Conservation (phyloP, 2,888 invertebrate genomes). For the Homarus gammarus region DNA sequence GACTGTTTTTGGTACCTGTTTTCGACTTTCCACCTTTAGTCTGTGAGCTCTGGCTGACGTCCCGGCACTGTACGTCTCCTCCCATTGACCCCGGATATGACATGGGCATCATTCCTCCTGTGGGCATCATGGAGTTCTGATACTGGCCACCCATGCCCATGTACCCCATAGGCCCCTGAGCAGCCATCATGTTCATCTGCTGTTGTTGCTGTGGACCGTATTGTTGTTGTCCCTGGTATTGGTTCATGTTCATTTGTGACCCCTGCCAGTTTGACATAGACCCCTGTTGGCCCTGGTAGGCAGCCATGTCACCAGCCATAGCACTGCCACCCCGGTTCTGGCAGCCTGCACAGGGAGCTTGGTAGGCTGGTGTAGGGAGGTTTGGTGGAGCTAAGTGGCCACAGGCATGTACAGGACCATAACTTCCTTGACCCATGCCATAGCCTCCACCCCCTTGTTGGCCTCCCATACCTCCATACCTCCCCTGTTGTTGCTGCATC, state of each 20-base stretch:
- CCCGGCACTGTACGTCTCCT: slow-evolving; percentile 84
- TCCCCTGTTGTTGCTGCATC: slow-evolving; percentile 77
- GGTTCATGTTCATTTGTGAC: slow-evolving; percentile 58
- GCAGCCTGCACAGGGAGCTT: slow-evolving; percentile 76
- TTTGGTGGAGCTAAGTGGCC: slow-evolving; percentile 75
- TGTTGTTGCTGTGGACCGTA: slow-evolving; percentile 50
- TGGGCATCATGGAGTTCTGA: slow-evolving; percentile 77
- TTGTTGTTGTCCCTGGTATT: slow-evolving; percentile 55
- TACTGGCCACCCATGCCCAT: slow-evolving; percentile 55
- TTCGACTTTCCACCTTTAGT: slow-evolving; percentile 59
- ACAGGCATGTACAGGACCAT: slow-evolving; percentile 74
- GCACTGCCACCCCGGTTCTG: slow-evolving; percentile 77
- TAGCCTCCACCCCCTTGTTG: slow-evolving; percentile 56
- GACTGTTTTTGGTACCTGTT: slow-evolving; percentile 28
- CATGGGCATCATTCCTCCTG: slow-evolving; percentile 71
- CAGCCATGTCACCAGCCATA: slow-evolving; percentile 52
- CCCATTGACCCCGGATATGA: slow-evolving; percentile 56
- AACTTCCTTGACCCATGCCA: slow-evolving; percentile 62
- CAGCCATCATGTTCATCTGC: slow-evolving; percentile 46
- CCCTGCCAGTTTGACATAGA: slow-evolving; percentile 69
- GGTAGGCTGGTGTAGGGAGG: slow-evolving; percentile 71
- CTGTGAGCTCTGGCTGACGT: slow-evolving; percentile 84
- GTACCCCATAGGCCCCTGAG: slow-evolving; percentile 56
- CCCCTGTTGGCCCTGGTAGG: slow-evolving; percentile 57
- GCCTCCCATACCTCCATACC: slow-evolving; percentile 54